phyloP scores from a whole-genome alignment of 2,797 vertebrate species.

The Ambastaia sidthimunki region DNA sequence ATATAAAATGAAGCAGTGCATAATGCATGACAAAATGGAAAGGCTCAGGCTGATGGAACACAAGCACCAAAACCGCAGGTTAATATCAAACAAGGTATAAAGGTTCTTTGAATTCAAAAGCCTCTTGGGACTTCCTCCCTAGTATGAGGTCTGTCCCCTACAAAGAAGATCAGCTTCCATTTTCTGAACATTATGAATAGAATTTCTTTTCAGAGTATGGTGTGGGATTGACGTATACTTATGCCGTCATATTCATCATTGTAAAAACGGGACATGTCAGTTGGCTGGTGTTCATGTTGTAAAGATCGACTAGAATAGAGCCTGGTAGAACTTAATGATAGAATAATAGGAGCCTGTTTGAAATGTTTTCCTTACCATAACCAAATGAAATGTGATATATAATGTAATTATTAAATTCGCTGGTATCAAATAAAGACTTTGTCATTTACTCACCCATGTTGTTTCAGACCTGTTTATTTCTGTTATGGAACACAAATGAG shows the following conservation, averaged over 20 bases:
- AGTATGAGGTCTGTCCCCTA: not conserved
- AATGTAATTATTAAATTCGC: too few relatives aligned
- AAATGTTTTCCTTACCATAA: too few relatives aligned
- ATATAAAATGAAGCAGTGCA: conserved; percentile 52
- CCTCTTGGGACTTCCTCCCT: not conserved
- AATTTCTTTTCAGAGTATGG: not conserved
- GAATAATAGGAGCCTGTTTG: too few relatives aligned
- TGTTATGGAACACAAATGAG: too few relatives aligned
- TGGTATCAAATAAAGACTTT: too few relatives aligned
- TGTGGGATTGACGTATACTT: not conserved
- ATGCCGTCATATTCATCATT: not conserved
- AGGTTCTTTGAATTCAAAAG: conserved; percentile 19
- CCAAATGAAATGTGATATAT: too few relatives aligned
- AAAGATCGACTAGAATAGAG: too few relatives aligned
- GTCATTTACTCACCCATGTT: too few relatives aligned
- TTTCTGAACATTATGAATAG: not conserved
- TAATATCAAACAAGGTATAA: conserved; percentile 29
- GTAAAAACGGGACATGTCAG: not conserved
- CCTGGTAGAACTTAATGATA: too few relatives aligned
- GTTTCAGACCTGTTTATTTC: too few relatives aligned
- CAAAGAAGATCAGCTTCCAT: not conserved
- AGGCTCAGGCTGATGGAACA: conserved; percentile 35
- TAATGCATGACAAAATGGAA: conserved; percentile 55
- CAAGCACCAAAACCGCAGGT: not conserved
- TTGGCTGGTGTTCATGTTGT: too few relatives aligned